phyloP scores from a whole-genome alignment of 1,140 invertebrate species.

The Leptinotarsa undecemlineata region DNA sequence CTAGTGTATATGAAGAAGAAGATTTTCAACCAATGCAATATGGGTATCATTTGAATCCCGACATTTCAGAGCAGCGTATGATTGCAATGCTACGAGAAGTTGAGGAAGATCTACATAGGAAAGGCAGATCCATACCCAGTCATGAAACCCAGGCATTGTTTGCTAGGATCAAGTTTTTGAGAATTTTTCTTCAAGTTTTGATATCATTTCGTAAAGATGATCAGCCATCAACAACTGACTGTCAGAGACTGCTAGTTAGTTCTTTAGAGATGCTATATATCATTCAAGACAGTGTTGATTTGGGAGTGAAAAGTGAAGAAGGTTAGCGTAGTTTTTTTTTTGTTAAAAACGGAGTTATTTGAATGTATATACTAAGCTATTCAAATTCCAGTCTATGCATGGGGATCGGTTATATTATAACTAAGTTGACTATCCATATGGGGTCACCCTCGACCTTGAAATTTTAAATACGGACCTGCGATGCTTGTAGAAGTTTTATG shows the following conservation, averaged over 20 bases:
- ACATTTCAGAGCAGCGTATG: conserved; percentile 81
- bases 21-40: conserved; percentile 94
- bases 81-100: conserved; percentile 85
- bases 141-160: conserved; percentile 71
- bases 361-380: too few relatives aligned
- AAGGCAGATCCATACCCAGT: conserved; percentile 63
- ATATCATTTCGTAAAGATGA: conserved; percentile 65
- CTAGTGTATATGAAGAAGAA: conserved; percentile 91
- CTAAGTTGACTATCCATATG: too few relatives aligned
- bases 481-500: too few relatives aligned
- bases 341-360: neutral
- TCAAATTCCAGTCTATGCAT: too few relatives aligned
- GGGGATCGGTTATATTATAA: too few relatives aligned
- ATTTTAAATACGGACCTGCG: too few relatives aligned
- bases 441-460: too few relatives aligned
- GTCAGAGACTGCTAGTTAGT: conserved; percentile 70
- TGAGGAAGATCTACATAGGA: conserved; percentile 86
- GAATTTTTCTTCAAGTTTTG: conserved; percentile 82
- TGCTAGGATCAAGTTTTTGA: conserved; percentile 81
- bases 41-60: conserved; percentile 81
- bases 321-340: conserved; percentile 31
- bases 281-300: conserved; percentile 75
- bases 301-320: conserved; percentile 70
- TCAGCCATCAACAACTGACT: conserved; percentile 62
- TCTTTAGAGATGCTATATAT: conserved; percentile 77